Evolutionary conservation across 2,113 vertebrate genomes (phyloP).

Genomic region (Octodon degus): DNA sequence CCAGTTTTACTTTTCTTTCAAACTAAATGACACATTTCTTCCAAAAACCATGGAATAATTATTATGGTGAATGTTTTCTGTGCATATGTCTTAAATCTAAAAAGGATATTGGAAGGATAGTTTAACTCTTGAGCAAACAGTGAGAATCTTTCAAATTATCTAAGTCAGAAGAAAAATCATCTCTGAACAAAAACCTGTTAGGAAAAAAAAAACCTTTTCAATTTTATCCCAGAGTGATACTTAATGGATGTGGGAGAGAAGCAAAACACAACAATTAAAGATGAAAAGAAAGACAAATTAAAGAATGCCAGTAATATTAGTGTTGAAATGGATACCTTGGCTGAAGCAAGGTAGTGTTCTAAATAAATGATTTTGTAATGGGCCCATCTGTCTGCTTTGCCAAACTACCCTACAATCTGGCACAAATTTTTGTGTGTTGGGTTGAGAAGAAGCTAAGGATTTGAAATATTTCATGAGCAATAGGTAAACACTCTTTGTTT

Average conservation of each 20-base stretch:
- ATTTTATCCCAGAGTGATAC: conserved; percentile 58
- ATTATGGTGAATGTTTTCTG: conserved; percentile 57
- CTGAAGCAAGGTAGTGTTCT: conserved; percentile 57
- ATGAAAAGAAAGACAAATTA: conserved; percentile 74
- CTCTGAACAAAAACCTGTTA: conserved; percentile 62
- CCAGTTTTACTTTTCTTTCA: conserved; percentile 61
- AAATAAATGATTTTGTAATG: conserved; percentile 76
- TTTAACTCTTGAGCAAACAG: conserved; percentile 73
- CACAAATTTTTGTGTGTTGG: conserved; percentile 54
- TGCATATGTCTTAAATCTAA: conserved; percentile 53
- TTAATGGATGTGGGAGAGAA: conserved; percentile 69
- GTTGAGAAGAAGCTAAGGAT: conserved; percentile 53
- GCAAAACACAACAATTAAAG: conserved; percentile 67
- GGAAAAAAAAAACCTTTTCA: conserved; percentile 62
- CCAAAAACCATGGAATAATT: conserved; percentile 63
- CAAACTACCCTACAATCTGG: conserved; percentile 63
- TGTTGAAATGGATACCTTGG: conserved; percentile 60
- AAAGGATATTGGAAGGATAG: conserved; percentile 70
- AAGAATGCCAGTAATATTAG: conserved; percentile 68
- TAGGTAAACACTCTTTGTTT: conserved; percentile 49
- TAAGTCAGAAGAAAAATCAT: conserved; percentile 65
- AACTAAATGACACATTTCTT: conserved; percentile 73
- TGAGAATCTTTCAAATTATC: conserved; percentile 70
- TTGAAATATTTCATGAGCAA: conserved; percentile 56
- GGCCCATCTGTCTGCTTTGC: conserved; percentile 68